Conservation (phyloP, 2,797 vertebrate species). For the Mormyrops boulengeri region DNA sequence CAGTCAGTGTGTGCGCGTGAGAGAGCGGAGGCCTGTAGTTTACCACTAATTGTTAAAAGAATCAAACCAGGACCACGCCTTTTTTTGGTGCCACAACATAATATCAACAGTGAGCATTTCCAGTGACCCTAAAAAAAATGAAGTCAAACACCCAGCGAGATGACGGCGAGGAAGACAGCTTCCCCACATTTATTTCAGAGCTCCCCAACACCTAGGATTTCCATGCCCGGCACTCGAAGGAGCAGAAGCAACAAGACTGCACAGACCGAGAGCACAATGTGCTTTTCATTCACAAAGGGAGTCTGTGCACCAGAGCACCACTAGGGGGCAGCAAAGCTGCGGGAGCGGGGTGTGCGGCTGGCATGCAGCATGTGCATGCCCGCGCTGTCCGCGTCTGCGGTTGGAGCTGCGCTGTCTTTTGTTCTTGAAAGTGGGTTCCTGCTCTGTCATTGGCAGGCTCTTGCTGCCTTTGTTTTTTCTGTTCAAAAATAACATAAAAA, state of each 20-base stretch:
- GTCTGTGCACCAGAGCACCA: background rate
- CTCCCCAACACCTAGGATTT: background rate
- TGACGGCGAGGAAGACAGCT: background rate
- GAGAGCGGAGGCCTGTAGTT: background rate
- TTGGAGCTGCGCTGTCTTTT: background rate
- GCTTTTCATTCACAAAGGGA: background rate
- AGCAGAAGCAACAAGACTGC: background rate
- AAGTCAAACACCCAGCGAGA: background rate
- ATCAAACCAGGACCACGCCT: background rate
- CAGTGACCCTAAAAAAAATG: background rate
- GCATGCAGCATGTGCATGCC: background rate
- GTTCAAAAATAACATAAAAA: background rate
- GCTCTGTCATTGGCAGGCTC: background rate
- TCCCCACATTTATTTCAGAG: background rate
- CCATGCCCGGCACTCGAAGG: background rate
- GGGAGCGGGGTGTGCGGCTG: background rate
- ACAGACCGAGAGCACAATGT: background rate
- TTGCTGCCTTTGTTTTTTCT: background rate
- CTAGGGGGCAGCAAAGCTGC: conserved; percentile 32
- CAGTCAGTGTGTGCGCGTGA: background rate
- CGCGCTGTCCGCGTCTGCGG: background rate
- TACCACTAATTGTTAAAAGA: background rate
- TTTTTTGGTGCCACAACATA: background rate
- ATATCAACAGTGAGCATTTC: background rate
- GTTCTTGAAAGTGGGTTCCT: background rate